Base-by-base conservation (phyloP, 2,797 vertebrate genomes). In the Chaetodon trifasciatus region DNA sequence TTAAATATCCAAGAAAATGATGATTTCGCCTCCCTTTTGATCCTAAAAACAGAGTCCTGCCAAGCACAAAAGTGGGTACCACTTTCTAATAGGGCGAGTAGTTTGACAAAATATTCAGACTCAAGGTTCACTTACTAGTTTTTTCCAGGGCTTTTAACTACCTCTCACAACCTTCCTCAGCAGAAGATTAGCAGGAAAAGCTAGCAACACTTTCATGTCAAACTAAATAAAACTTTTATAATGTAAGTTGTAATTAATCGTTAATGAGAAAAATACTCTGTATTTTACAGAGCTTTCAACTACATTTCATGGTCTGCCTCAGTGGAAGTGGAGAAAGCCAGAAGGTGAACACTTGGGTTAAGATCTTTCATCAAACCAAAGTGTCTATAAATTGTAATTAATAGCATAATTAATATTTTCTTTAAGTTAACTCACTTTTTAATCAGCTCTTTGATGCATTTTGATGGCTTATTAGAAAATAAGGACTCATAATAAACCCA, bases 1-100 rank as follows among this genome's bases (percentile, higher is more conserved):
- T 76, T 75, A 81, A 89, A 91, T 78, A 85, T 65, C 46, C 66
- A 76, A 82, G 67, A 58, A 81, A 83, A 75, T 5, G 37, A 17
- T 70, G 37, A 46, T 82, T 84, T 67, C 3, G 5, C 40, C 44
- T 67, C 76, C 82, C 66, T 69, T 81, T 74, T 78, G 58, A 87
- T 83, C 68, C 63, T 73, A 28, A 44, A 81, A 85, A 74, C 64
- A 58, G 4, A 79, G 70, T 73, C 49, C 67, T 62, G 37, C 23
- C 32, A 16, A n/a, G 11, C 39, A 55, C 28, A 63, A 49, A 74
- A 23, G 3, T 70, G 44, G 75, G 79, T 65, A 58, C 72, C 74
- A 79, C 58, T 69, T 84, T 86, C 62, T 79, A 80, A 71, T 4
- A 35, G 44, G 44, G 35, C 56, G 67, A 70, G 24, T 35, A n/a